Conservation (phyloP, 2,797 vertebrate genomes). For the Cossypha dichroa region DNA sequence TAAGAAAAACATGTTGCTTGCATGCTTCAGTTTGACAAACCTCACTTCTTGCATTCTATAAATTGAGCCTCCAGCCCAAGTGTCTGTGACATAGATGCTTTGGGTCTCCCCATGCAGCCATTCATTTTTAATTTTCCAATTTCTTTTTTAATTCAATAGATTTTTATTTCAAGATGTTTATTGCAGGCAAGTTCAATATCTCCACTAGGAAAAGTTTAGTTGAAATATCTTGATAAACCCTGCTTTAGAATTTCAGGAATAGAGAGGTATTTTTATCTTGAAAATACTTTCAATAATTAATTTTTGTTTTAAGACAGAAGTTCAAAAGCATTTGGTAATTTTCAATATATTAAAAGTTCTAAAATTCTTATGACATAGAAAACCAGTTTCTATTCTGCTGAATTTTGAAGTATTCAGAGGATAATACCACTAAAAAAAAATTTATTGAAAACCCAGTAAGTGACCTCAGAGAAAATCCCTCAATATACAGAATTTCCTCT, state of each 20-base stretch:
- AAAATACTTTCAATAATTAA: not conserved
- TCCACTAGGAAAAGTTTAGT: not conserved
- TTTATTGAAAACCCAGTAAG: not conserved
- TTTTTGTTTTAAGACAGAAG: not conserved
- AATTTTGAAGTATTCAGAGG: not conserved
- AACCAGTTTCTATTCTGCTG: not conserved
- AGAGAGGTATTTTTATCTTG: not conserved
- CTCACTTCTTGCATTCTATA: not conserved
- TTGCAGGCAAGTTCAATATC: not conserved
- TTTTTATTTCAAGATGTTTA: not conserved
- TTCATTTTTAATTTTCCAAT: not conserved
- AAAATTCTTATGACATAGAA: not conserved
- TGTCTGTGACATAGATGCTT: not conserved
- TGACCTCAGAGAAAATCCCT: not conserved
- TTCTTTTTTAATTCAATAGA: not conserved
- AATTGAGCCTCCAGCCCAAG: not conserved
- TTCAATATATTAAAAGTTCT: not conserved
- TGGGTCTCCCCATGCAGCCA: not conserved
- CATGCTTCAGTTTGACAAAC: not conserved
- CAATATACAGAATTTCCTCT: constrained; percentile 8
- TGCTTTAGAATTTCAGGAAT: not conserved
- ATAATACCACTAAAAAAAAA: not conserved
- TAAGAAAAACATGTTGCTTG: not conserved
- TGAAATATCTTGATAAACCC: not conserved
- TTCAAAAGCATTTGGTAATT: not conserved